Conservation (phyloP, 2,113 vertebrate genomes). For the Hirundichthys speculiger region DNA sequence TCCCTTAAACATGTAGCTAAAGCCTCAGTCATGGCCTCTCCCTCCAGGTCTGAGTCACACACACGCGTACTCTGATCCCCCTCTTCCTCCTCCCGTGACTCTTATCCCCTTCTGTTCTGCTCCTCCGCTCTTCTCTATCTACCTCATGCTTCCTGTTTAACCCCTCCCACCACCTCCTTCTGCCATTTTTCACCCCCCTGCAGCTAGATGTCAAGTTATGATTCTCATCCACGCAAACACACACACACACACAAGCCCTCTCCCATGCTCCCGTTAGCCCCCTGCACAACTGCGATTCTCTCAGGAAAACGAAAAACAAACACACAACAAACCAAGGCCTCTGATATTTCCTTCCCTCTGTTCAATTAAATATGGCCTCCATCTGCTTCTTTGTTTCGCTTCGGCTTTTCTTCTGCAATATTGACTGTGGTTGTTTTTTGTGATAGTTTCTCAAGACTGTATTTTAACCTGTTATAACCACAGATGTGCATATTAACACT, state of each 20-base stretch:
- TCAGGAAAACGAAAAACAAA: conserved; percentile 70
- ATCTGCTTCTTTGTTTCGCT: conserved; percentile 71
- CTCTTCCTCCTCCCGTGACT: conserved; percentile 12
- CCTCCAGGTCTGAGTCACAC: conserved; percentile 27
- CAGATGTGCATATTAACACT: conserved; percentile 67
- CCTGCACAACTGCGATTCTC: conserved; percentile 49
- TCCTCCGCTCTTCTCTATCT: conserved; percentile 46
- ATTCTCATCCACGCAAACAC: conserved; percentile 30
- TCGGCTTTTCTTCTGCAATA: conserved; percentile 69
- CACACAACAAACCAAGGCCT: conserved; percentile 67
- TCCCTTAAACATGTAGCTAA: conserved; percentile 59
- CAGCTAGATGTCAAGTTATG: conserved; percentile 52
- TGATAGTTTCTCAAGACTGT: conserved; percentile 70
- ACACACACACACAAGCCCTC: conserved; percentile 5
- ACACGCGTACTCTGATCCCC: conserved; percentile 10
- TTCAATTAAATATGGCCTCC: conserved; percentile 82
- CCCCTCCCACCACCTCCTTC: conserved; percentile 14
- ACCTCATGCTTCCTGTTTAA: conserved; percentile 41
- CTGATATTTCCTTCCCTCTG: conserved; percentile 77
- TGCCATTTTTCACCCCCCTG: conserved; percentile 41
- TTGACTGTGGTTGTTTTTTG: conserved; percentile 68
- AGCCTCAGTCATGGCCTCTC: conserved; percentile 41
- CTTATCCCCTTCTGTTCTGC: conserved; percentile 36
- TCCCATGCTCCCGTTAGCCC: conserved; percentile 16
- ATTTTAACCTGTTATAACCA: conserved; percentile 71